Evolutionary conservation across 2,888 invertebrate species (phyloP).

Genomic region (Scaptomyza parva): DNA sequence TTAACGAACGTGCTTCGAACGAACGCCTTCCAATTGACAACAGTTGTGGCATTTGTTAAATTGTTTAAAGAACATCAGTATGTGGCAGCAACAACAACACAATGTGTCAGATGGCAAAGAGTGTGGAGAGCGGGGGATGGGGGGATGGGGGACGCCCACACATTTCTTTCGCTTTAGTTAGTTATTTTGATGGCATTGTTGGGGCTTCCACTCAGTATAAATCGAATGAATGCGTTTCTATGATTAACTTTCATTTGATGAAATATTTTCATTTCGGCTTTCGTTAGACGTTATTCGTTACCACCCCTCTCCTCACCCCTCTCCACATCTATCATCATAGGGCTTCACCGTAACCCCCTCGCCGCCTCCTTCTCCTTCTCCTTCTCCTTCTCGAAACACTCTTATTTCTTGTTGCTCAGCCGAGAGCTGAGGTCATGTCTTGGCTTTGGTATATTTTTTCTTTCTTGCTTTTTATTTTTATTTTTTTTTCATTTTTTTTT

Average conservation of each 20-base stretch:
- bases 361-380: not conserved
- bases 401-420: conserved; percentile 29
- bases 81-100: not conserved
- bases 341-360: conserved; percentile 42
- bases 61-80: conserved; percentile 64
- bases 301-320: not conserved
- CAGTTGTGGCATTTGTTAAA: conserved; percentile 61
- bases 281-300: conserved; percentile 30
- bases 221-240: conserved; percentile 69
- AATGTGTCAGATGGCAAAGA: not conserved
- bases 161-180: conserved; percentile 52
- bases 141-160: conserved; percentile 48
- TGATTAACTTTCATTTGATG: conserved; percentile 72
- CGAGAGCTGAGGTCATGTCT: conserved; percentile 47
- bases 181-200: conserved; percentile 60
- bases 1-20: conserved; percentile 60
- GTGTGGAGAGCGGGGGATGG: not conserved
- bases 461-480: not conserved
- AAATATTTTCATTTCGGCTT: conserved; percentile 66
- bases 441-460: conserved; percentile 13
- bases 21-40: conserved; percentile 67
- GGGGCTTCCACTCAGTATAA: conserved; percentile 61
- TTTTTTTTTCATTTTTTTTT: not conserved
- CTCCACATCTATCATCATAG: conserved; percentile 21
- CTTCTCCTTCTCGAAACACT: not conserved